Conservation (phyloP, 2,888 invertebrate species). For the Ditula angustiorana region DNA sequence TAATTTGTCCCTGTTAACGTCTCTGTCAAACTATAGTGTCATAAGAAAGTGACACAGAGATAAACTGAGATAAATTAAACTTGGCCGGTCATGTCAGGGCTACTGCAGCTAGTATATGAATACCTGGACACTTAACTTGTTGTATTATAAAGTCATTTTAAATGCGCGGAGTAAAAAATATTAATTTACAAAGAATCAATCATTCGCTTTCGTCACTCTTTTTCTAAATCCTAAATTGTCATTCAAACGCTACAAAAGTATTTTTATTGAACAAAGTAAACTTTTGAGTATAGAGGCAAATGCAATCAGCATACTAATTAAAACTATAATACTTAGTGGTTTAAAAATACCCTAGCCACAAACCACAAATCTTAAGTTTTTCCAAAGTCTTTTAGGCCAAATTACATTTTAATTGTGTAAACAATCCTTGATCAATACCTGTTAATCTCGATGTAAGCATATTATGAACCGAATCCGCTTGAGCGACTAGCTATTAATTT, state of each 20-base stretch:
- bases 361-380: background rate
- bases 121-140: too few relatives aligned
- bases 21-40: too few relatives aligned
- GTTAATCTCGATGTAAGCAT: background rate
- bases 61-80: too few relatives aligned
- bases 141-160: too few relatives aligned
- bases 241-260: conserved; percentile 10
- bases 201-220: background rate
- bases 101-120: too few relatives aligned
- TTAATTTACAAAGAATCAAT: too few relatives aligned
- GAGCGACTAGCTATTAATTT: too few relatives aligned
- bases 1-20: too few relatives aligned
- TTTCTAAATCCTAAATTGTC: conserved; percentile 1
- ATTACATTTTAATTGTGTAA: background rate
- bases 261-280: background rate
- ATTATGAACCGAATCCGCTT: too few relatives aligned
- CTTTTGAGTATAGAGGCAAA: conserved; percentile 9
- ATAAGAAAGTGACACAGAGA: too few relatives aligned
- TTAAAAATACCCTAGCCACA: background rate
- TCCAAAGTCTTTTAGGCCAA: background rate
- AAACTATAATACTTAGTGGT: conserved; percentile 1
- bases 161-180: too few relatives aligned
- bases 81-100: too few relatives aligned
- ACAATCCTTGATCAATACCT: background rate
- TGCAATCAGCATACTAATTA: conserved; percentile 8